Conservation (phyloP, 2,113 vertebrate genomes). For the Carollia perspicillata region DNA sequence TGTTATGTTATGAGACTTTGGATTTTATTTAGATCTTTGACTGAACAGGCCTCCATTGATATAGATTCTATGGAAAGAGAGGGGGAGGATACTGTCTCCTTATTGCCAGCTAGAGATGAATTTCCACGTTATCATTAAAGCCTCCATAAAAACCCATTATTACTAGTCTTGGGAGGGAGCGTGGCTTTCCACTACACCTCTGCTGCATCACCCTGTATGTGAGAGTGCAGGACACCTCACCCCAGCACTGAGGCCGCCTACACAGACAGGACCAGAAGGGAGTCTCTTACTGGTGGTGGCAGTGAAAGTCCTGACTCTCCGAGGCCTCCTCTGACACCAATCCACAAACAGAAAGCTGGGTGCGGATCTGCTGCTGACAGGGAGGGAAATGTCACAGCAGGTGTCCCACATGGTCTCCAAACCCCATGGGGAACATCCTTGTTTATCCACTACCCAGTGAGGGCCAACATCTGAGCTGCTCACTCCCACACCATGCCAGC, state of each 20-base stretch:
- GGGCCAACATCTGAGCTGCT: background rate
- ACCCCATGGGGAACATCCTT: background rate
- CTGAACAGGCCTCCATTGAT: background rate
- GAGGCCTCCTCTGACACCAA: background rate
- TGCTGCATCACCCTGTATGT: rapidly evolving
- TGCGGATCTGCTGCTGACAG: background rate
- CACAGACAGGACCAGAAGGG: rapidly evolving
- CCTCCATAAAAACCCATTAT: background rate
- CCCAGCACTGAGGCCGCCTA: background rate
- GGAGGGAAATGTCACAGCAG: background rate
- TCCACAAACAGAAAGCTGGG: background rate
- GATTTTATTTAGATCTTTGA: background rate
- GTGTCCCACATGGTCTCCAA: background rate
- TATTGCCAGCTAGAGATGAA: background rate
- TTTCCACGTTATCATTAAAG: background rate
- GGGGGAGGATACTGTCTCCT: background rate
- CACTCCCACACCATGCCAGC: background rate
- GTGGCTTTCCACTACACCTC: background rate
- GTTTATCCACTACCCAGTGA: background rate
- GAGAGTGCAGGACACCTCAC: background rate
- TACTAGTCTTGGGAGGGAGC: background rate
- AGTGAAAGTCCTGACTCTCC: background rate
- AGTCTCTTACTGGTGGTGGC: background rate
- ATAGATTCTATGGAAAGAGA: background rate
- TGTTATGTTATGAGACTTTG: background rate